A percentile compares a stretch with the other conserved stretches of the same genome.
Evolutionary conservation across 2,888 invertebrate species (phyloP).

Genomic region (Zelleria hepariella): DNA sequence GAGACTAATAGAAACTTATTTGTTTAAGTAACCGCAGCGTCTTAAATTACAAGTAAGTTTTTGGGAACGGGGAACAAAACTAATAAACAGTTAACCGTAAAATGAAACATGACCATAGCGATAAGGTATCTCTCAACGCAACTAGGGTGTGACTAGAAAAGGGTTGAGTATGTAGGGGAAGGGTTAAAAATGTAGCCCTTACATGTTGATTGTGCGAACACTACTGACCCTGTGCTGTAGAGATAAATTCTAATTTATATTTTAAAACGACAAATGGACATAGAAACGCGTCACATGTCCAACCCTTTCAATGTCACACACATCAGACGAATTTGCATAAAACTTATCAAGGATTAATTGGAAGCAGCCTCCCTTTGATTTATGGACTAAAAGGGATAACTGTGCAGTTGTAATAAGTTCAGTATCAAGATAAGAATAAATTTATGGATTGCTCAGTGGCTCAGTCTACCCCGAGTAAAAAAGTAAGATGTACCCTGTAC

Average conservation of each 20-base stretch:
- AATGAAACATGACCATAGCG: constrained; percentile 15
- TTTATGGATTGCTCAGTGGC: no score
- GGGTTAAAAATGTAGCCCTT: constrained; percentile 21
- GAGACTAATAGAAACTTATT: constrained; percentile 49
- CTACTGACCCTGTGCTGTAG: constrained; percentile 4
- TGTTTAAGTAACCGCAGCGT: constrained; percentile 23
- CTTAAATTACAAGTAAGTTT: constrained; percentile 16
- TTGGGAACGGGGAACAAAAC: constrained; percentile 9
- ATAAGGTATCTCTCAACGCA: constrained; percentile 36
- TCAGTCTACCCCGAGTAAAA: no score
- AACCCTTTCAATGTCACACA: constrained; percentile 6
- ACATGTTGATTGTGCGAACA: constrained; percentile 28
- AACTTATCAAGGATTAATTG: constrained; percentile 12
- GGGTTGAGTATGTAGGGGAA: constrained; percentile 58
- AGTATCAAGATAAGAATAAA: background rate
- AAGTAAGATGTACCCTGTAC: no score
- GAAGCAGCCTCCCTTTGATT: constrained; percentile 9
- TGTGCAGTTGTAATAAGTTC: background rate
- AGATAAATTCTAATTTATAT: background rate
- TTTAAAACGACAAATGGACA: constrained; percentile 1
- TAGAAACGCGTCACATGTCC: background rate
- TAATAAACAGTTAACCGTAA: background rate
- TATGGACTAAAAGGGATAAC: background rate
- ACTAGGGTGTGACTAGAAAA: constrained; percentile 51
- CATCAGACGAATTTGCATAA: constrained; percentile 10